Evolutionary conservation across 2,797 vertebrate species (phyloP).

Genomic region (Crax fasciolata): DNA sequence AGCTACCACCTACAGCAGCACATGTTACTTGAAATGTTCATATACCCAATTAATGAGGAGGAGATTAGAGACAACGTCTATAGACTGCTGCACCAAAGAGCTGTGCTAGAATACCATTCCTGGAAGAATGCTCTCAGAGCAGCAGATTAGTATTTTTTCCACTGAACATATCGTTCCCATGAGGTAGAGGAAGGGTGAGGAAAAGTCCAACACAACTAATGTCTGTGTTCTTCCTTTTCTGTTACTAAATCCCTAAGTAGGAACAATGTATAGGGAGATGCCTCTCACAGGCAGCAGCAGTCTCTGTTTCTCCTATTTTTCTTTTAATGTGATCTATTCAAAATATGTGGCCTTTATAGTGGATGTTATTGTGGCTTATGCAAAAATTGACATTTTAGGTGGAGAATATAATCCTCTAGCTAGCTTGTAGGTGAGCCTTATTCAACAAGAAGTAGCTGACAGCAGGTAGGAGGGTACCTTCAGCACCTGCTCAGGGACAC

Average conservation of each 20-base stretch:
- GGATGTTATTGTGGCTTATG: not conserved
- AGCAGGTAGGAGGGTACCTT: not conserved
- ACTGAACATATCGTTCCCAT: not conserved
- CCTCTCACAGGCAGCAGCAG: not conserved
- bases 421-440: not conserved
- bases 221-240: not conserved
- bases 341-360: not conserved
- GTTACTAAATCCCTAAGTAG: not conserved
- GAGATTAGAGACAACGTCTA: slow-evolving; percentile 28
- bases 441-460: not conserved
- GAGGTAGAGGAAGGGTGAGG: not conserved
- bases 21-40: slow-evolving; percentile 20
- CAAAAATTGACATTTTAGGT: not conserved
- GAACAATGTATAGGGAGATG: not conserved
- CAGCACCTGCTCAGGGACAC: not conserved
- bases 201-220: not conserved
- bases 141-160: not conserved
- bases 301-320: not conserved
- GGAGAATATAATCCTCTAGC: not conserved
- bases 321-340: not conserved
- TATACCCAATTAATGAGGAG: slow-evolving; percentile 54
- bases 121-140: not conserved
- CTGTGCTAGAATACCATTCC: not conserved
- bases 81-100: not conserved
- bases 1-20: slow-evolving; percentile 40